Percentiles rank a stretch among this genome's conserved stretches.
These are phyloP conservation scores for Brachypodius melanocephalos DNA, from an alignment of 2,113 vertebrate species.

Conservation along the genomic window DNA sequence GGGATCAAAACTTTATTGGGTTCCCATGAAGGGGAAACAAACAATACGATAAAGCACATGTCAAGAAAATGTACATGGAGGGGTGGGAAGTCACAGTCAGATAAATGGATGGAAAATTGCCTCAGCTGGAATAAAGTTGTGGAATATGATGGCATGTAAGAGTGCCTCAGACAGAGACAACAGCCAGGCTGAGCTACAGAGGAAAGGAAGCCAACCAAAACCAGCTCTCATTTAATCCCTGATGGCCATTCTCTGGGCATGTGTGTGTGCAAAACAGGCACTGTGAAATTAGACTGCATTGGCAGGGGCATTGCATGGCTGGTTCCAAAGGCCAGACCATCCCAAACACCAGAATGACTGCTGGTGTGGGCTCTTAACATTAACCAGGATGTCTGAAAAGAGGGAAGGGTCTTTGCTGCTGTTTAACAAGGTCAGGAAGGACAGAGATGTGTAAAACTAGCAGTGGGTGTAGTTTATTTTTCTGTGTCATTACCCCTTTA, in stretches of 20 bases:
- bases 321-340: background rate
- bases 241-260: background rate
- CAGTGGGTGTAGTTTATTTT: constrained; percentile 17
- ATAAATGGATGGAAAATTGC: background rate
- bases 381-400: background rate
- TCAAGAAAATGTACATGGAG: background rate
- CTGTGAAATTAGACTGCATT: background rate
- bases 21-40: background rate
- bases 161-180: background rate
- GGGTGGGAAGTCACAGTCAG: background rate
- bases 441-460: background rate
- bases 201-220: background rate
- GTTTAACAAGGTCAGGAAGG: background rate
- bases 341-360: background rate
- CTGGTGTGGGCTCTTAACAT: background rate
- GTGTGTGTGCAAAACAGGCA: background rate
- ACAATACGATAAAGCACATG: background rate
- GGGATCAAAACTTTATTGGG: constrained; percentile 8
- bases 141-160: background rate
- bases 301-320: background rate
- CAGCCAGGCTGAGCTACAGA: background rate
- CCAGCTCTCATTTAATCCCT: background rate
- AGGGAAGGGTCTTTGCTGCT: background rate
- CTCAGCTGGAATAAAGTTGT: background rate
- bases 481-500: background rate